Conservation (phyloP, 30 jellyfish, hydroid and myxozoan species). For the Pelagia noctiluca region DNA sequence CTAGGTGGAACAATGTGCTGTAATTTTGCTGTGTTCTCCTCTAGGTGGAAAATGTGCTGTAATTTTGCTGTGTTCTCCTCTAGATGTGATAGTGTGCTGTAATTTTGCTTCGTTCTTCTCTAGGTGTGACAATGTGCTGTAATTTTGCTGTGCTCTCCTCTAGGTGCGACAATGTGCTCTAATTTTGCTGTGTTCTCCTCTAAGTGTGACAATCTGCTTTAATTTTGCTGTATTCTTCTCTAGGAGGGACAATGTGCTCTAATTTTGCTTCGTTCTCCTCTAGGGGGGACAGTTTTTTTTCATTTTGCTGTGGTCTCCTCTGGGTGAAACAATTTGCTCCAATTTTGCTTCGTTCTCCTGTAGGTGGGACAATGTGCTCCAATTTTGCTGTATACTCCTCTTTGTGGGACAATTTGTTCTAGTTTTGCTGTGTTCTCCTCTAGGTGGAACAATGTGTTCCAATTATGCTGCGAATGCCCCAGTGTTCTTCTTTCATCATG, state of each 20-base stretch:
- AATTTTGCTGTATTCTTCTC: conserved; percentile 6
- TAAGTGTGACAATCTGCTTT: conserved; percentile 9
- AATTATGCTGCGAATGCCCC: conserved; percentile 25
- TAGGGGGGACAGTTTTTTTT: conserved; percentile 10
- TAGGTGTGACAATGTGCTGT: conserved; percentile 15
- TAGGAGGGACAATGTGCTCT: no score
- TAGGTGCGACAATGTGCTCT: no score
- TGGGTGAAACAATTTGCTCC: no score
- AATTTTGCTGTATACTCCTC: conserved; percentile 11
- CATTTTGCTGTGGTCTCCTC: conserved; percentile 11
- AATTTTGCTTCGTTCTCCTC: neutral
- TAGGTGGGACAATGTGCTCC: conserved; percentile 21
- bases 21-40: neutral
- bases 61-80: neutral
- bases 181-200: neutral
- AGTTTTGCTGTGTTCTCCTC: neutral
- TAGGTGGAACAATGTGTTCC: conserved; percentile 19
- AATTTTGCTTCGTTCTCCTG: neutral
- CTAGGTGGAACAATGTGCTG: no score
- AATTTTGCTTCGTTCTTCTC: neutral
- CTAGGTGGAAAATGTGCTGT: conserved; percentile 16
- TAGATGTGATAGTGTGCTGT: no score
- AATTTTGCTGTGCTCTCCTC: neutral
- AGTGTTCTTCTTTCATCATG: conserved; percentile 44
- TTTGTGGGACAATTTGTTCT: no score